Conservation (phyloP, 2,888 invertebrate genomes). For the Phyllotreta striolata region DNA sequence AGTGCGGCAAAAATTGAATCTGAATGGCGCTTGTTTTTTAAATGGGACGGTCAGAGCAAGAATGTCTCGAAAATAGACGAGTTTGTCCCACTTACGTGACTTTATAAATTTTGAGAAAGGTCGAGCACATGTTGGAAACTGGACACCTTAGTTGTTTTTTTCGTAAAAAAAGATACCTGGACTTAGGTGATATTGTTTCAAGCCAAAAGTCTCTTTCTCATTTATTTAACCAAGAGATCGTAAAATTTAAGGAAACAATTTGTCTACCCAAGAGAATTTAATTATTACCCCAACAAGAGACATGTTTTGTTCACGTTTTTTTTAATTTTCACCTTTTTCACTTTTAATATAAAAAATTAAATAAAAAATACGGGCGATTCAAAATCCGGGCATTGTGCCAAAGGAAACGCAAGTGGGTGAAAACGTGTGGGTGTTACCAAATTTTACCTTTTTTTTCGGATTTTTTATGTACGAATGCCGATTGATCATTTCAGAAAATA, state of each 20-base stretch:
- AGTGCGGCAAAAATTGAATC: conserved; percentile 27
- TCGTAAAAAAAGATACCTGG: background rate
- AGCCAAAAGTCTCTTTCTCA: background rate
- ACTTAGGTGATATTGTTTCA: background rate
- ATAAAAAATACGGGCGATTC: too few species aligned
- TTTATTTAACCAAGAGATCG: too few species aligned
- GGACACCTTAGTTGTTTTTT: conserved; percentile 28
- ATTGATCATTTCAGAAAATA: background rate
- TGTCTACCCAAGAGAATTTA: background rate
- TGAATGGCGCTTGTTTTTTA: conserved; percentile 36
- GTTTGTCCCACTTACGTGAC: conserved; percentile 29
- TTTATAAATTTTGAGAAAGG: conserved; percentile 37
- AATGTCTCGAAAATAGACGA: conserved; percentile 36
- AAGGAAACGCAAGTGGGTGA: too few species aligned
- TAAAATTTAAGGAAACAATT: background rate
- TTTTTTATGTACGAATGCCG: too few species aligned
- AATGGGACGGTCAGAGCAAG: conserved; percentile 27
- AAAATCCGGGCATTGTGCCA: too few species aligned
- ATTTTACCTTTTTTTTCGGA: too few species aligned
- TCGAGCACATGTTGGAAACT: conserved; percentile 36
- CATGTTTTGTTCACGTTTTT: too few species aligned
- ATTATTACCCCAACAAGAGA: too few species aligned
- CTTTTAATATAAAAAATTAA: too few species aligned
- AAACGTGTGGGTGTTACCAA: too few species aligned
- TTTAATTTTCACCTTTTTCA: too few species aligned